Base-by-base conservation (phyloP, 2,888 invertebrate species). In the Sarcophaga variegata region DNA sequence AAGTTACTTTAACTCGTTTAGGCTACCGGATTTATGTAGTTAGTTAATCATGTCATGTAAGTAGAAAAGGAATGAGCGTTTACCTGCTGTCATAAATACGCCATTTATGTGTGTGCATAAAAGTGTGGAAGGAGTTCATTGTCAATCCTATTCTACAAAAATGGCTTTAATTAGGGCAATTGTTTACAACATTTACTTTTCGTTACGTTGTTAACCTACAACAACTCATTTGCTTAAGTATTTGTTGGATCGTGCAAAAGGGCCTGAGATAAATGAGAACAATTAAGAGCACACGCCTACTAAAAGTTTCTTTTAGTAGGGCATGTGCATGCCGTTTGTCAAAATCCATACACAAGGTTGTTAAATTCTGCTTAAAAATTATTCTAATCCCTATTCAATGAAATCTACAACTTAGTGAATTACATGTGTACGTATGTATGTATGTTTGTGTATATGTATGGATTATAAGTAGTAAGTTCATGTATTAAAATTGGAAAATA, bases 111-210 rank as follows among this genome's bases (percentile, higher is more conserved):
- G 4, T 14, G 4, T 27, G 27, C 3, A 25, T 49, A 63, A 47
- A 20, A 20, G 37, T 37, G 37, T 37, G 67, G 67, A n/a, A 67
- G 45, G 59, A 67, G 22, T 45, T 67, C 45, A 25, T 60, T 77
- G 60, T 59, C 6, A 67, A 47, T 22, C 62, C 78, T 66, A 54
- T 91, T 90, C 90, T 91, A 90, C 90, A 90, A 89, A 91, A 89
- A 89, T 90, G 90, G 90, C 89, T 87, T 91, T 91, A 91, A 91
- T 92, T 92, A 92, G 90, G 84, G 88, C 91, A 91, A 92, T 91
- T 91, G 92, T 92, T 92, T 91, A 91, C 91, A 91, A 92, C 90
- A 90, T 91, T 90, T 91, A 89, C 91, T 91, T 91, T 91, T 91
- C 91, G 90, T 91, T 86, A 81, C 82, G 86, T 82, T 84, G 76